A percentile compares a stretch with the other conserved stretches of the same genome.
These are phyloP conservation scores for Nemurella pictetii DNA, from an alignment of 2,888 invertebrate genomes.

Conservation along the genomic window DNA sequence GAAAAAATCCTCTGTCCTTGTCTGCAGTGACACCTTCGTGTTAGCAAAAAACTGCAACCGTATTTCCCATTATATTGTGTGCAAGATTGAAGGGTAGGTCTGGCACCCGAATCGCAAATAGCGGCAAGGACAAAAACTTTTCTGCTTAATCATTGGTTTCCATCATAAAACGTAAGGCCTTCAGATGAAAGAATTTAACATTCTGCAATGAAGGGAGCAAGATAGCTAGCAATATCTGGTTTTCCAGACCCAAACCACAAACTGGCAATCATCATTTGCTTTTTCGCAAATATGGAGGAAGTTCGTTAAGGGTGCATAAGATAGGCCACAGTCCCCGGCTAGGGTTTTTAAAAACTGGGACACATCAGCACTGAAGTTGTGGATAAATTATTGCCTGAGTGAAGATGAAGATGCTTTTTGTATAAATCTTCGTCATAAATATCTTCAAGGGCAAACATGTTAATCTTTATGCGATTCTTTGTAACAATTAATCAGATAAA, in stretches of 20 bases:
- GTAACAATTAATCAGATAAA: background rate
- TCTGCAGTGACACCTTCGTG: slow-evolving; percentile 33
- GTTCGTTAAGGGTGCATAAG: slow-evolving; percentile 11
- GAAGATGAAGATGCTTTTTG: background rate
- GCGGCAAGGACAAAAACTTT: background rate
- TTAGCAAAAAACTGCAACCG: slow-evolving; percentile 40
- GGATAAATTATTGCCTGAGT: background rate
- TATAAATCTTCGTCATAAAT: too few relatives aligned
- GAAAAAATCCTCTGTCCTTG: slow-evolving; percentile 38
- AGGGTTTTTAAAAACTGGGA: slow-evolving; percentile 15
- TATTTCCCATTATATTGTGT: slow-evolving; percentile 38
- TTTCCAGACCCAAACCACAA: slow-evolving; percentile 7
- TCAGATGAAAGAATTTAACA: background rate
- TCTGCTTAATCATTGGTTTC: background rate
- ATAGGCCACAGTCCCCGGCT: background rate
- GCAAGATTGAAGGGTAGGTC: slow-evolving; percentile 30
- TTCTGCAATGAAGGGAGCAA: slow-evolving; percentile 6
- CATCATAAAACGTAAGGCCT: background rate
- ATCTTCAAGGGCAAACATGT: background rate
- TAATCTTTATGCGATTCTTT: background rate
- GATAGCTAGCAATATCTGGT: background rate
- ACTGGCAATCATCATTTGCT: background rate
- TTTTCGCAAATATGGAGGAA: background rate
- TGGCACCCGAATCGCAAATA: slow-evolving; percentile 34
- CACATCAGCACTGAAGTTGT: background rate